Evolutionary conservation across 2,113 vertebrate genomes (phyloP).

Genomic region (Alligator mississippiensis): DNA sequence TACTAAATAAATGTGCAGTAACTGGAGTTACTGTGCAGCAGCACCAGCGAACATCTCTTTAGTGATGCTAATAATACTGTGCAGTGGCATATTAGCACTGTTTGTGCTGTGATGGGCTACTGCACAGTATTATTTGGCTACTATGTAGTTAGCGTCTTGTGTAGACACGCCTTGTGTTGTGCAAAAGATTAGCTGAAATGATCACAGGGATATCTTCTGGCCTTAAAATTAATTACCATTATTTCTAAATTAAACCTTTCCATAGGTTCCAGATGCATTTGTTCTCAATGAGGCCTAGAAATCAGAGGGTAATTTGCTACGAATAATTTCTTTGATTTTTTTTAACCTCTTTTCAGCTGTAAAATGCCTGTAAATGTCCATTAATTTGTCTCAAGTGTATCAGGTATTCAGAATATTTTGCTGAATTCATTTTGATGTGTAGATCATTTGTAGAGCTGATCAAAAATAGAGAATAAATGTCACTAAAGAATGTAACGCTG

Average conservation of each 20-base stretch:
- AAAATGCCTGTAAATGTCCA: neutral
- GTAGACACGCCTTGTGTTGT: neutral
- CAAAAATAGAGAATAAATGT: neutral
- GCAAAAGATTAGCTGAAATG: neutral
- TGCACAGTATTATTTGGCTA: no score
- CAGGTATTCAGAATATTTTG: neutral
- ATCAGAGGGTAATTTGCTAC: conserved; percentile 18
- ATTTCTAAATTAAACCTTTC: conserved; percentile 35
- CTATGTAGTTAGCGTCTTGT: no score
- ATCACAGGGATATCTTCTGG: neutral
- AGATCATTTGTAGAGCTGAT: neutral
- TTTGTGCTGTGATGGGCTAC: no score
- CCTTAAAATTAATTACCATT: neutral
- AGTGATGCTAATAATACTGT: no score
- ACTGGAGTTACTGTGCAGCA: conserved; percentile 51
- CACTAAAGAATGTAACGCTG: neutral
- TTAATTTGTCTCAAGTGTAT: neutral
- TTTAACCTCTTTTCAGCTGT: neutral
- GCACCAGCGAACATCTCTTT: neutral
- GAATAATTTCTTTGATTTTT: conserved; percentile 18
- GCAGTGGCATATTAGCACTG: no score
- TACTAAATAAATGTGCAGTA: neutral
- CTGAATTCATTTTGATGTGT: neutral
- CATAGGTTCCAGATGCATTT: neutral
- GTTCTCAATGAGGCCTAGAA: neutral